A percentile compares a stretch with the other conserved stretches of the same genome.
These are phyloP conservation scores for Brachyistius frenatus DNA, from an alignment of 2,113 vertebrate genomes.

Conservation along the genomic window DNA sequence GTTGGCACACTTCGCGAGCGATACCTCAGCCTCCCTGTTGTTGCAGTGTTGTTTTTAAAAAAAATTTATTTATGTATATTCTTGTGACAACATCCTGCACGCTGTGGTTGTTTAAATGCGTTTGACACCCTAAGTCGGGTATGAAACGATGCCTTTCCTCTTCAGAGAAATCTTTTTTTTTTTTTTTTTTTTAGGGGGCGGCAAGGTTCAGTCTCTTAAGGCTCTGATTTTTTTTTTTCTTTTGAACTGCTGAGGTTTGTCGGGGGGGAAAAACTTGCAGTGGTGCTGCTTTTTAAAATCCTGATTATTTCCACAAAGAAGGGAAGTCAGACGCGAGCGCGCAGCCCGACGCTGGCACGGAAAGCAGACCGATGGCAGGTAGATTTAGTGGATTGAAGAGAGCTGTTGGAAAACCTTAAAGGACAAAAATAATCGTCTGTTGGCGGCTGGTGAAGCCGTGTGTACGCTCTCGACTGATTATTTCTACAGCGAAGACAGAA, in stretches of 20 bases:
- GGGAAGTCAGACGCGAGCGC: slow-evolving; percentile 8
- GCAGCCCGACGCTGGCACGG: neutral
- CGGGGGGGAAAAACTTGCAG: slow-evolving; percentile 10
- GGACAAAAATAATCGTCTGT: slow-evolving; percentile 46
- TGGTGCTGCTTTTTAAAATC: slow-evolving; percentile 36
- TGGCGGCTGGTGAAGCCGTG: neutral
- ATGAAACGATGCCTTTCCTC: slow-evolving; percentile 41
- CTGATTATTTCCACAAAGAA: slow-evolving; percentile 26
- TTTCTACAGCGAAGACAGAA: neutral
- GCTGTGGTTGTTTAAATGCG: slow-evolving; percentile 45
- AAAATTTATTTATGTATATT: no score
- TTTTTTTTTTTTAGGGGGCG: neutral
- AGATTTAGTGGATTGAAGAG: slow-evolving; percentile 58
- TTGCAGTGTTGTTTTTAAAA: slow-evolving; percentile 22
- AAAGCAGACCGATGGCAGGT: slow-evolving; percentile 34
- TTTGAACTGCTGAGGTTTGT: slow-evolving; percentile 13
- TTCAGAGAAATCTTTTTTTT: slow-evolving; percentile 9
- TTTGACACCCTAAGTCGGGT: neutral
- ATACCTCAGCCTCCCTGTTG: slow-evolving; percentile 47
- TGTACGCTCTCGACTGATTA: neutral
- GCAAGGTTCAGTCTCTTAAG: slow-evolving; percentile 9
- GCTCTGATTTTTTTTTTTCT: neutral
- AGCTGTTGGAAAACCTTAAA: slow-evolving; percentile 38
- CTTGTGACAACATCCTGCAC: slow-evolving; percentile 4
- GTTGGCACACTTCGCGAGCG: slow-evolving; percentile 50